Base-by-base conservation (phyloP, 1,140 invertebrate genomes). In the Musca domestica region DNA sequence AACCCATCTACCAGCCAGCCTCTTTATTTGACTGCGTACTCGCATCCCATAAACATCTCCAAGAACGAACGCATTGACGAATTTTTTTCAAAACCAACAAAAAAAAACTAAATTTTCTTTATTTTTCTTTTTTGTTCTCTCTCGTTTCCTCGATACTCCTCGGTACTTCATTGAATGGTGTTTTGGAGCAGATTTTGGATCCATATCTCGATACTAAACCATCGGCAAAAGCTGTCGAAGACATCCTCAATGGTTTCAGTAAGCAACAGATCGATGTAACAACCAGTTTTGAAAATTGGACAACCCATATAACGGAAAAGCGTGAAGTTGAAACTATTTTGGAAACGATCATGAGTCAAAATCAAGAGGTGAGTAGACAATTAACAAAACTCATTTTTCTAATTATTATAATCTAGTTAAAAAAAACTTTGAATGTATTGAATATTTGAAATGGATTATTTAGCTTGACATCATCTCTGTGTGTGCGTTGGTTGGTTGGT, bases 271-370 rank as follows among this genome's bases (percentile, higher is more conserved):
- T 88, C 69, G 83, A 85, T 65, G 83, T 92, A 25, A 88, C 86
- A 46, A 86, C 88, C 70, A 86, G 87, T 68, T 89, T 89, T 86
- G 86, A 92, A 74, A 87, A 86, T 74, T 91, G 89, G 86, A 86
- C 88, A 69, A 85, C 87, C 71, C 82, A 85, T 61, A 83, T 91
- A 34, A 84, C 85, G 56, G 87, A 88, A 73, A 86, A 88, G 74
- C 87, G 89, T 67, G 88, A 92, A 80, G 84, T 88, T 67, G 83
- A 86, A 54, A 85, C 88, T 30, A 86, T 89, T 46, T 88, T 89
- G 81, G 87, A 92, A 73, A 84, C 87, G 78, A 90, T 88, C 76
- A 84, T 92, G 74, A 87, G 88, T 74, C 91, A 93, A 78, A 90
- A 90, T 71, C 87, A 87, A 58, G 89, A 86, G 85, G 91, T 93